Conservation (phyloP, 37 sponge, comb jelly and placozoan species). For the Chondrosia reniformis region DNA sequence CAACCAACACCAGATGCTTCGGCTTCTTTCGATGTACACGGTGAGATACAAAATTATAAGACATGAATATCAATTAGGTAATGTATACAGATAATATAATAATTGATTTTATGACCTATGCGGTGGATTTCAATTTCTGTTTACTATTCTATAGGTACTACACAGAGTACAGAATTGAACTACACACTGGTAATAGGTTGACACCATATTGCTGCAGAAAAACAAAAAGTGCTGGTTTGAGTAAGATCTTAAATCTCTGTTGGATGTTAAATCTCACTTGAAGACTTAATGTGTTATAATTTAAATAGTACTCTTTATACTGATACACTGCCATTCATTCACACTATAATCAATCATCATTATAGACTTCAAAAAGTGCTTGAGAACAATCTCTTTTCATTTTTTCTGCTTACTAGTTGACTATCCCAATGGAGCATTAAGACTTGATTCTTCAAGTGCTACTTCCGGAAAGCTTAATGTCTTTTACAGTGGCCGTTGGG, state of each 20-base stretch:
- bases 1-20: not conserved
- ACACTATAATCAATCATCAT: too few relatives aligned
- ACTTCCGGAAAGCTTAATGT: not conserved
- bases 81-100: not conserved
- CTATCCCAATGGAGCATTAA: not conserved
- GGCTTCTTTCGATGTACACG: not conserved
- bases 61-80: not conserved
- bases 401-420: too few relatives aligned
- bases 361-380: too few relatives aligned
- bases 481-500: constrained; percentile 1
- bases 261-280: too few relatives aligned
- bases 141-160: not conserved
- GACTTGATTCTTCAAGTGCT: not conserved
- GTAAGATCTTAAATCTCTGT: too few relatives aligned
- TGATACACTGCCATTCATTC: too few relatives aligned
- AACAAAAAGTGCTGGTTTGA: too few relatives aligned
- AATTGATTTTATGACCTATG: not conserved
- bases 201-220: not conserved
- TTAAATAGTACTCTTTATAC: too few relatives aligned
- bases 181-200: not conserved
- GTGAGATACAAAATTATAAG: not conserved
- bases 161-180: not conserved
- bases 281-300: too few relatives aligned
- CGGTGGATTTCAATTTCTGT: not conserved
- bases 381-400: too few relatives aligned